These are phyloP conservation scores for Pyrocephalus nanus DNA, from an alignment of 2,797 vertebrate genomes.

Conservation along the genomic window DNA sequence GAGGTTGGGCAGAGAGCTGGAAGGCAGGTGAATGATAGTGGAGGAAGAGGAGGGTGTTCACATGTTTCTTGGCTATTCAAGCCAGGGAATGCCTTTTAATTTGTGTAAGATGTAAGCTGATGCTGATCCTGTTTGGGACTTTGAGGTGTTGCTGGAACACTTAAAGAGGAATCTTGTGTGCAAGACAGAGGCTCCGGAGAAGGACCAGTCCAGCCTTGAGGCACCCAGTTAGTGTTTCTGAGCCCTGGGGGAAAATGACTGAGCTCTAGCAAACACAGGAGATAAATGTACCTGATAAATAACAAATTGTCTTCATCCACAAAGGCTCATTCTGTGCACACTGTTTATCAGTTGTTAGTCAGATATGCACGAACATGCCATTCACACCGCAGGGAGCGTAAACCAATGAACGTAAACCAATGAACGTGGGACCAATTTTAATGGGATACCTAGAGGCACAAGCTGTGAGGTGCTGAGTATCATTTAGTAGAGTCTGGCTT, in stretches of 20 bases:
- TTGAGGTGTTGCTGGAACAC: background rate
- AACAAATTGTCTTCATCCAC: background rate
- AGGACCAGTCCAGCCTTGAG: background rate
- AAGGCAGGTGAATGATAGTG: background rate
- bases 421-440: background rate
- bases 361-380: background rate
- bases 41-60: background rate
- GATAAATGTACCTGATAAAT: constrained; percentile 41
- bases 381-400: background rate
- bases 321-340: background rate
- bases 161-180: accelerated
- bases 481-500: background rate
- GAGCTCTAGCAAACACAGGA: background rate
- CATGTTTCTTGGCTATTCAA: background rate
- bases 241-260: background rate
- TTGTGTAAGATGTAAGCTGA: background rate
- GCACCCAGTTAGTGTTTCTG: background rate
- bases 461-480: background rate
- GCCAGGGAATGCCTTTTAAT: background rate
- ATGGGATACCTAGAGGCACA: background rate
- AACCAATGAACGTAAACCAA: background rate
- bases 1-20: background rate
- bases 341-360: constrained; percentile 31
- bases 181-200: background rate
- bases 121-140: background rate